phyloP scores from a whole-genome alignment of 2,113 vertebrate genomes.

The Aythya baeri region DNA sequence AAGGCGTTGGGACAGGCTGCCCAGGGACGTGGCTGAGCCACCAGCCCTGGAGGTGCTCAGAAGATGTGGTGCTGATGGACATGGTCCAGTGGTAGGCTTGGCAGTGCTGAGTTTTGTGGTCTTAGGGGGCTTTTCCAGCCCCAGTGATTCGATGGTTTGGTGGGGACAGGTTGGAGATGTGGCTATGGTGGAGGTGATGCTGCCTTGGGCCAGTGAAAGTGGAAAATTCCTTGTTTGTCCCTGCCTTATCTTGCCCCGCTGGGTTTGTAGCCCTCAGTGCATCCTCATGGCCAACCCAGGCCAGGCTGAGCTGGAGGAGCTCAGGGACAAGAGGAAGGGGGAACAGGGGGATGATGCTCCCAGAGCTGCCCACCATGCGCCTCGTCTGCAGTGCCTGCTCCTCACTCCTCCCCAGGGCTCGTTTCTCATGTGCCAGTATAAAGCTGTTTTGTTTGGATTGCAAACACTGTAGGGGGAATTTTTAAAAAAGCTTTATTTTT shows the following conservation, averaged over 20 bases:
- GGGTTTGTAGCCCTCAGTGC: not conserved
- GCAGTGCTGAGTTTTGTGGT: too few species aligned
- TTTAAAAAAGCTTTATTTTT: not conserved
- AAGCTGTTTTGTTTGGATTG: not conserved
- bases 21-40: not conserved
- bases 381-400: not conserved
- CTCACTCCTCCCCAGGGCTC: rapidly evolving
- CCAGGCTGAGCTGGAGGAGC: not conserved
- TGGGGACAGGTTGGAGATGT: not conserved
- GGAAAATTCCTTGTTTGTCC: not conserved
- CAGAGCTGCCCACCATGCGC: rapidly evolving
- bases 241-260: rapidly evolving
- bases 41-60: too few species aligned
- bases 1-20: not conserved
- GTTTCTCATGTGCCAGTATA: not conserved
- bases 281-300: not conserved
- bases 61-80: too few species aligned
- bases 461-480: not conserved
- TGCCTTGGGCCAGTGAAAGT: not conserved
- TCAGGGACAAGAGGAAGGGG: not conserved
- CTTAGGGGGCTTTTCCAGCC: too few species aligned
- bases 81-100: too few species aligned
- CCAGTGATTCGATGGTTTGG: too few species aligned
- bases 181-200: not conserved
- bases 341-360: not conserved